Evolutionary conservation across 2,797 vertebrate species (phyloP).

Genomic region (Melanogrammus aeglefinus): DNA sequence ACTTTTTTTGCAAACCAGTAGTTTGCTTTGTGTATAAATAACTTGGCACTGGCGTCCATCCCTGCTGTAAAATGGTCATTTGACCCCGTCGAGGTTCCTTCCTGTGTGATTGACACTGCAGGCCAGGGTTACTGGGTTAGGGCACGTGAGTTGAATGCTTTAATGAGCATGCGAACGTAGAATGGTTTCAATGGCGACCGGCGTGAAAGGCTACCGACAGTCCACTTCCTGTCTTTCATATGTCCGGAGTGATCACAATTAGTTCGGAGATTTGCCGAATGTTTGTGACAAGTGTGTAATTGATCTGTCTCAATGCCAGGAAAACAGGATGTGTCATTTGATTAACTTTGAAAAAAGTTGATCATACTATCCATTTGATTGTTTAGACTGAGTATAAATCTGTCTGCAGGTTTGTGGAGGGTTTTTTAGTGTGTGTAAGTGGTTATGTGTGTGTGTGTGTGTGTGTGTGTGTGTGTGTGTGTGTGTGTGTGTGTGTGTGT

Average conservation of each 20-base stretch:
- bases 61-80: neutral
- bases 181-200: neutral
- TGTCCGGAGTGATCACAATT: neutral
- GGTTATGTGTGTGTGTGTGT: no score
- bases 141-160: neutral
- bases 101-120: neutral
- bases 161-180: neutral
- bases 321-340: neutral
- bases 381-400: neutral
- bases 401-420: neutral
- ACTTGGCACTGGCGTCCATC: neutral
- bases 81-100: neutral
- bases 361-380: neutral
- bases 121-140: neutral
- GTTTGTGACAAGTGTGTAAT: neutral
- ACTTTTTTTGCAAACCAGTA: neutral
- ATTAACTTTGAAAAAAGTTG: neutral
- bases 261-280: neutral
- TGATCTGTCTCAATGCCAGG: neutral
- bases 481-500: no score
- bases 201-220: neutral
- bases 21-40: conserved; percentile 2
- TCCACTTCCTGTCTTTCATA: neutral
- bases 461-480: no score
- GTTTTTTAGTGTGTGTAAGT: neutral